Evolutionary conservation across 2,113 vertebrate species (phyloP).

Genomic region (Indicator indicator): DNA sequence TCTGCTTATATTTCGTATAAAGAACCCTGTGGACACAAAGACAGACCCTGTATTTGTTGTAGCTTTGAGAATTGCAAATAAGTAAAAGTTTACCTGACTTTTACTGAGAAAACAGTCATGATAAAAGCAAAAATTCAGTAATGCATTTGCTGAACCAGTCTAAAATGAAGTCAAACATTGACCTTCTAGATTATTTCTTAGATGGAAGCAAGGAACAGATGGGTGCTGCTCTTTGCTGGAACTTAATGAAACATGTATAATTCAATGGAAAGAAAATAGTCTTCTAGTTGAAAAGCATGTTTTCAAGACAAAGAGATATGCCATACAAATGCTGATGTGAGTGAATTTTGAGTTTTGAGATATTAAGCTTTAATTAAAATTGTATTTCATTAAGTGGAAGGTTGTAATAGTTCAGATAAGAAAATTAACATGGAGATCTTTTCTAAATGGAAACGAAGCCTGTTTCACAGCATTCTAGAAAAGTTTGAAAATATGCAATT

Average conservation of each 20-base stretch:
- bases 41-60: not conserved
- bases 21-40: not conserved
- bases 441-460: not conserved
- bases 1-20: not conserved
- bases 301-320: not conserved
- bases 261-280: not conserved
- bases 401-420: not conserved
- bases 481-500: not conserved
- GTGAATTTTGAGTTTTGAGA: not conserved
- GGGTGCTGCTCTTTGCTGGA: not conserved
- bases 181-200: not conserved
- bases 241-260: not conserved
- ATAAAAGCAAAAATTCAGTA: not conserved
- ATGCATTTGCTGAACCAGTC: not conserved
- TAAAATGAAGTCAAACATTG: not conserved
- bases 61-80: not conserved
- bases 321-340: not conserved
- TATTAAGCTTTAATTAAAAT: slow-evolving; percentile 3
- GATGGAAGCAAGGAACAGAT: not conserved
- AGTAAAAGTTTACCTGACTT: not conserved
- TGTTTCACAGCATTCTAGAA: not conserved
- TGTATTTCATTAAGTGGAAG: not conserved
- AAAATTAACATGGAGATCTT: not conserved
- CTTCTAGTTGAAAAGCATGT: not conserved
- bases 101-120: not conserved